Base-by-base conservation (phyloP, 2,888 invertebrate genomes). In the Galerucella calmariensis region DNA sequence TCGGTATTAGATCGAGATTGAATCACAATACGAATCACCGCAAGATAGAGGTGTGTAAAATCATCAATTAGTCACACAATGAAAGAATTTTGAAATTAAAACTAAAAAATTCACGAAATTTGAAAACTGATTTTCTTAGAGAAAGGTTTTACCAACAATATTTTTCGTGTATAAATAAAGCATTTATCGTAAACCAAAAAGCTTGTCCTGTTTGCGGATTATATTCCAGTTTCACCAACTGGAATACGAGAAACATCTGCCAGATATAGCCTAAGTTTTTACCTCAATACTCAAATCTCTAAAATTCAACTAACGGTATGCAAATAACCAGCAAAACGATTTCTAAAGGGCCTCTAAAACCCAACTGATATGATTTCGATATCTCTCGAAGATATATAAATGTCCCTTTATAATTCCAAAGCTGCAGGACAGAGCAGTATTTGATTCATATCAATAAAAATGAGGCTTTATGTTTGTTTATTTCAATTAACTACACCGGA, bases 231-330 rank as follows among this genome's bases (percentile, higher is more conserved):
- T 56, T 56, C 5, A 16, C 16, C 56, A 10, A 16, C 6, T 10
- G 11, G 16, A 65, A 46, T 16, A 20, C 63, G 46, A 12, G 46
- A 44, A 46, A 46, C 63, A 62, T 62, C 41, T 62, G 62, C 35
- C 62, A 41, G 14, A 62, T 11, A 27, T 27, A 58, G 58, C 16
- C 24, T 20, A 41, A 41, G n/a, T 62, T 62, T 41, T 62, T 41
- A 62, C 35, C 16, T 46, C 16, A 27, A n/a, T 46, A 20, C 46
- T 46, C 24, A 65, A 65, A 65, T 24, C 20, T 62, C 10, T 62
- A 65, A 65, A 16, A 65, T 20, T 65, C 63, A 65, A 65, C 63
- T 65, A 65, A 65, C 46, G 63, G 63, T 65, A 65, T 65, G 63
- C 46, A 65, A 65, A 65, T 65, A 65, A 65, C 46, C 63, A 48